These are phyloP conservation scores for Eristalis arbustorum DNA, from an alignment of 2,888 invertebrate genomes.

Conservation along the genomic window DNA sequence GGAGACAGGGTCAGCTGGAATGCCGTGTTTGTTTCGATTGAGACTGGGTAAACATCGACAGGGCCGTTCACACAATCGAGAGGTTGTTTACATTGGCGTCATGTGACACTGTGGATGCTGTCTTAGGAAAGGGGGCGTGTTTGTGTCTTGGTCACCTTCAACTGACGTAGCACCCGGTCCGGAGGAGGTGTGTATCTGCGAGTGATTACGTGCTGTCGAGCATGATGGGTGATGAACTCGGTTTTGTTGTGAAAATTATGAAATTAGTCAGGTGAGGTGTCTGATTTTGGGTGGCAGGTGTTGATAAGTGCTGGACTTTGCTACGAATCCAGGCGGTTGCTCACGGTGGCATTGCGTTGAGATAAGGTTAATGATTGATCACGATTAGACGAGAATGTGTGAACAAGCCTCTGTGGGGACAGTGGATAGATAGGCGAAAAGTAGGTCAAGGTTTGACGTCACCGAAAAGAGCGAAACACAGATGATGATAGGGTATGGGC, in stretches of 20 bases:
- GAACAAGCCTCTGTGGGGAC: not conserved
- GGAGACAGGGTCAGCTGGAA: slow-evolving; percentile 18
- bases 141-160: slow-evolving; percentile 3
- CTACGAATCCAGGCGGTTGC: not conserved
- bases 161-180: slow-evolving; percentile 29
- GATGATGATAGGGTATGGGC: not conserved
- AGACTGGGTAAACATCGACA: slow-evolving; percentile 1
- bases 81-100: slow-evolving; percentile 54
- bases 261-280: slow-evolving; percentile 1
- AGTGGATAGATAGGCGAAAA: not conserved
- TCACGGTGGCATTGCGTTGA: not conserved
- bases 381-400: not conserved
- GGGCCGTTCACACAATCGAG: slow-evolving; percentile 24
- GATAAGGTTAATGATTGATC: not conserved
- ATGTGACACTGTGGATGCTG: slow-evolving; percentile 22
- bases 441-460: not conserved
- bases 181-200: slow-evolving; percentile 30
- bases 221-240: slow-evolving; percentile 18
- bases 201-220: slow-evolving; percentile 9
- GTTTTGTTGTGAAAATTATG: slow-evolving; percentile 26
- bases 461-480: not conserved
- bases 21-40: slow-evolving; percentile 17
- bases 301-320: slow-evolving; percentile 3
- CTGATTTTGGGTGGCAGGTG: not conserved
- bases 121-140: slow-evolving; percentile 35